phyloP scores from a whole-genome alignment of 2,797 vertebrate genomes.

The Melanotaenia nigrans region DNA sequence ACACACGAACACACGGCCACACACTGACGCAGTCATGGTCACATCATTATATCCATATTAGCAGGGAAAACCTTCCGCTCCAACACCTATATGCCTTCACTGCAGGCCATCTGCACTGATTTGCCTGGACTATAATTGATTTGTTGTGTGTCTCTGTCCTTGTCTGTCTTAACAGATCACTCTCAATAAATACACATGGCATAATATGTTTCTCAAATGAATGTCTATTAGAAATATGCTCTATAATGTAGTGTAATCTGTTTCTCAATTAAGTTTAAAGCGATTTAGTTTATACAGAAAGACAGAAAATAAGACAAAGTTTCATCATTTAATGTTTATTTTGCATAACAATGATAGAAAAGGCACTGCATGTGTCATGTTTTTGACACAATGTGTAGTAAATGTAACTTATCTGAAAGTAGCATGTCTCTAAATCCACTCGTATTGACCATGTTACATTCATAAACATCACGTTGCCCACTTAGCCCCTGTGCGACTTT shows the following conservation, averaged over 20 bases:
- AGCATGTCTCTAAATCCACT: neutral
- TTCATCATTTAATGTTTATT: neutral
- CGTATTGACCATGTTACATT: too few relatives aligned
- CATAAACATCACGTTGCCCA: too few relatives aligned
- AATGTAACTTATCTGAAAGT: slow-evolving; percentile 3
- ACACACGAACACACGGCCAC: slow-evolving; percentile 11
- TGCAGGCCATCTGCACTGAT: slow-evolving; percentile 26
- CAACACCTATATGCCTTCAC: slow-evolving; percentile 65
- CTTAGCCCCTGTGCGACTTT: neutral
- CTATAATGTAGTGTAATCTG: neutral
- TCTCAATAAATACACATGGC: slow-evolving; percentile 19
- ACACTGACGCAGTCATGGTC: slow-evolving; percentile 41
- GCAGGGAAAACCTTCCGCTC: slow-evolving; percentile 67
- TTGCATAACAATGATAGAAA: neutral
- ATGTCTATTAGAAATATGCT: slow-evolving; percentile 1
- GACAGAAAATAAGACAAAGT: neutral
- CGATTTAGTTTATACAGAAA: neutral
- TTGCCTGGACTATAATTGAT: slow-evolving; percentile 42
- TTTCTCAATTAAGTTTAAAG: neutral
- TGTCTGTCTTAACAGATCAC: slow-evolving; percentile 46
- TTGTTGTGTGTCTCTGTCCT: slow-evolving; percentile 22
- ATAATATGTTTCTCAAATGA: slow-evolving; percentile 27
- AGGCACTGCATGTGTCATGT: neutral
- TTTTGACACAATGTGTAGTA: neutral
- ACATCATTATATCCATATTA: slow-evolving; percentile 79